Percentiles rank a stretch among this genome's conserved stretches.
These are phyloP conservation scores for Lycaena phlaeas DNA, from an alignment of 2,888 invertebrate genomes.

Conservation along the genomic window DNA sequence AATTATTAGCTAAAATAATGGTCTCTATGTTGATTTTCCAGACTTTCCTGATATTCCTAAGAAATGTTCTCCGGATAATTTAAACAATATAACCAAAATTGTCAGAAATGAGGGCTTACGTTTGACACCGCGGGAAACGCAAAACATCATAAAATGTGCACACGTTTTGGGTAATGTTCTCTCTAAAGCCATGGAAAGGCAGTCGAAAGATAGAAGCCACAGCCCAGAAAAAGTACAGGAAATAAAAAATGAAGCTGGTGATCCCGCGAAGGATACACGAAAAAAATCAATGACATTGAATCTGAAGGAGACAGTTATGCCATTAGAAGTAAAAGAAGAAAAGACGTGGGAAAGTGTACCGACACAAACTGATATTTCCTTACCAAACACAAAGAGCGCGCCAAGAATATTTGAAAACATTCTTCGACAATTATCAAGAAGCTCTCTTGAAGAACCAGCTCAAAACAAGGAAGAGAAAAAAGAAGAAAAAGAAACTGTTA, in stretches of 20 bases:
- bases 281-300: constrained; percentile 48
- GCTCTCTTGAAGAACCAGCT: constrained; percentile 38
- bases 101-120: constrained; percentile 49
- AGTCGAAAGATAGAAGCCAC: constrained; percentile 30
- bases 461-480: constrained; percentile 13
- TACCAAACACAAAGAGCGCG: constrained; percentile 62
- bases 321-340: constrained; percentile 35
- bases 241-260: constrained; percentile 15
- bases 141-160: constrained; percentile 57
- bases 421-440: constrained; percentile 50
- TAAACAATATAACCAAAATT: constrained; percentile 39
- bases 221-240: constrained; percentile 26
- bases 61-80: constrained; percentile 45
- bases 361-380: constrained; percentile 61
- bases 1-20: no score
- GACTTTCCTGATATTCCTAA: constrained; percentile 37
- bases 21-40: not conserved
- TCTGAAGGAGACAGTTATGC: constrained; percentile 45
- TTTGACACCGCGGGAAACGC: constrained; percentile 51
- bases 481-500: constrained; percentile 9
- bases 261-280: constrained; percentile 26
- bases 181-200: constrained; percentile 47
- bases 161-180: constrained; percentile 53
- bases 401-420: constrained; percentile 64
- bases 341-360: constrained; percentile 47